Conservation (phyloP, 2,888 invertebrate species). For the Eupithecia subumbrata region DNA sequence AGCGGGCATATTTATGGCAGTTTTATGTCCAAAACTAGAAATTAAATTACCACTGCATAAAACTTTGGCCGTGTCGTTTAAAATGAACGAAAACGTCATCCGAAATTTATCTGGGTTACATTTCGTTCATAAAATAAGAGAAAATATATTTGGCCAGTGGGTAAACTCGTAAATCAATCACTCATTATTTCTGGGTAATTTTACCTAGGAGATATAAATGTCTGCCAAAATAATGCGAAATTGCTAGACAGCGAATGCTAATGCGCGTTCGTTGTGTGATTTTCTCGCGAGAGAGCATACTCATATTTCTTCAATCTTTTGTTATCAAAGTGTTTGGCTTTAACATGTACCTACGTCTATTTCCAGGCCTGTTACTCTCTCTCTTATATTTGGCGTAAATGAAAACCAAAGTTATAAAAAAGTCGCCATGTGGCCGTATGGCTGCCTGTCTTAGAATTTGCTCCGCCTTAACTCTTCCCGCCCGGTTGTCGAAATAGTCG, state of each 20-base stretch:
- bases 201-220: conserved; percentile 5
- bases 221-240: background rate
- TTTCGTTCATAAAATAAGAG: background rate
- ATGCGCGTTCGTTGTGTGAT: background rate
- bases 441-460: too few relatives aligned
- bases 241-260: too few relatives aligned
- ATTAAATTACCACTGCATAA: background rate
- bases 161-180: conserved; percentile 13
- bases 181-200: conserved; percentile 7
- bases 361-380: too few relatives aligned
- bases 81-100: background rate
- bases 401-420: too few relatives aligned
- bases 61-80: background rate
- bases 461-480: too few relatives aligned
- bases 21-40: background rate
- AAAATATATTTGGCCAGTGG: background rate
- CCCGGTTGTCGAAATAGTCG: too few relatives aligned
- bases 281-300: background rate
- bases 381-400: too few relatives aligned
- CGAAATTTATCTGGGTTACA: conserved; percentile 7
- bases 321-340: too few relatives aligned
- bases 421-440: too few relatives aligned
- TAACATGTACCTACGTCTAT: too few relatives aligned
- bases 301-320: too few relatives aligned
- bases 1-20: background rate